phyloP scores from a whole-genome alignment of 1,140 invertebrate genomes.

The Dinoponera quadriceps region DNA sequence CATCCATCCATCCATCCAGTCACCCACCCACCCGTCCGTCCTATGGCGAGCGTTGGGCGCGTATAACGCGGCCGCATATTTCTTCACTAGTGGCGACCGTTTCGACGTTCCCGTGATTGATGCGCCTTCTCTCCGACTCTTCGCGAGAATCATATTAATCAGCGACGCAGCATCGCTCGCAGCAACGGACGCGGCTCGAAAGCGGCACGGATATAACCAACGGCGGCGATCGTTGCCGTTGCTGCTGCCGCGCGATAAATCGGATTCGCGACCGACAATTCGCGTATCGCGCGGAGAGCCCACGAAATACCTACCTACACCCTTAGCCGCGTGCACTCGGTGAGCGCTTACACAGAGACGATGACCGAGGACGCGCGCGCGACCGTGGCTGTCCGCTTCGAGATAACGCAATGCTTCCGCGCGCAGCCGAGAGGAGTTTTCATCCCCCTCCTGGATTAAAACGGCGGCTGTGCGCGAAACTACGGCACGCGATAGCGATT shows the following conservation, averaged over 20 bases:
- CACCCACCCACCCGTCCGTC: too few relatives aligned
- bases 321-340: slow-evolving; percentile 27
- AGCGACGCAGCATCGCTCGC: slow-evolving; percentile 22
- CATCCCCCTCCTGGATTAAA: slow-evolving; percentile 15
- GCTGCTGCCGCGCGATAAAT: slow-evolving; percentile 49
- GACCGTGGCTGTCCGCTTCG: slow-evolving; percentile 18
- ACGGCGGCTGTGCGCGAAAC: not conserved
- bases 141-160: slow-evolving; percentile 66
- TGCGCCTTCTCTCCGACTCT: slow-evolving; percentile 55
- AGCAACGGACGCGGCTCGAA: slow-evolving; percentile 8
- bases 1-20: not conserved
- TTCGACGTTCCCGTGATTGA: slow-evolving; percentile 54
- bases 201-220: not conserved
- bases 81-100: slow-evolving; percentile 19
- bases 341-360: slow-evolving; percentile 4
- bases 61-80: slow-evolving; percentile 39
- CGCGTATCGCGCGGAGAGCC: slow-evolving; percentile 30
- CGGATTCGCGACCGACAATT: slow-evolving; percentile 57
- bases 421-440: slow-evolving; percentile 39
- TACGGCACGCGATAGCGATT: not conserved
- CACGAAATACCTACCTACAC: slow-evolving; percentile 33
- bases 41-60: not conserved
- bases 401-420: slow-evolving; percentile 52
- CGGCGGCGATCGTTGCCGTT: not conserved
- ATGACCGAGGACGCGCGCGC: too few relatives aligned